These are phyloP conservation scores for Laspeyria flexula DNA, from an alignment of 2,888 invertebrate genomes.

Conservation along the genomic window DNA sequence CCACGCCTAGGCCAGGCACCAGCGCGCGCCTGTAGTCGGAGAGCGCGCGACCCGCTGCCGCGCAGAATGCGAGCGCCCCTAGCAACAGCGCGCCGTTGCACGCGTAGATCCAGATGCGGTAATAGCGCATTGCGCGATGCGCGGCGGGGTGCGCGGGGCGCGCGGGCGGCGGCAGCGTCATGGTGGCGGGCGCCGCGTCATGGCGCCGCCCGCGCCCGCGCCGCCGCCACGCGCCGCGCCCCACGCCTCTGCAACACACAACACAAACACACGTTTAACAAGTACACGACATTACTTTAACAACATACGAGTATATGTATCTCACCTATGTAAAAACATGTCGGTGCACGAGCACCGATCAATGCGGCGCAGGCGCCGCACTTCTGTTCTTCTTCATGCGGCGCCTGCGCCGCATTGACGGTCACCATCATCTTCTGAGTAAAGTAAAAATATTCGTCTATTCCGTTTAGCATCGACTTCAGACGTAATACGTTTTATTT, in stretches of 20 bases:
- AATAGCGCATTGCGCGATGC: constrained; percentile 90
- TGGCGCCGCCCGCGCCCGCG: constrained; percentile 85
- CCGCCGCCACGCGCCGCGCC: constrained; percentile 85
- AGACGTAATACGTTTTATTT: too few relatives aligned
- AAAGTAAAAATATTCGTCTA: too few relatives aligned
- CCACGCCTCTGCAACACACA: constrained; percentile 78
- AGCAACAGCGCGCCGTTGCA: constrained; percentile 95
- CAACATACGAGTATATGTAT: too few relatives aligned
- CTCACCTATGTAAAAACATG: too few relatives aligned
- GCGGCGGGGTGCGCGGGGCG: constrained; percentile 83
- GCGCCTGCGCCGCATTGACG: too few relatives aligned
- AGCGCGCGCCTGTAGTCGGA: constrained; percentile 90
- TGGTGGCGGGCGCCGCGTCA: constrained; percentile 85
- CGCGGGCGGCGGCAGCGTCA: constrained; percentile 87
- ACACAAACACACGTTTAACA: constrained; percentile 1
- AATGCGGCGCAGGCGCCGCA: too few relatives aligned
- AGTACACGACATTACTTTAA: too few relatives aligned
- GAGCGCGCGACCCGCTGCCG: constrained; percentile 90
- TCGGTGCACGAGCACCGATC: too few relatives aligned
- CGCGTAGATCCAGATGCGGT: constrained; percentile 96
- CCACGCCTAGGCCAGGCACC: constrained; percentile 90
- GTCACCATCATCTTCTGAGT: too few relatives aligned
- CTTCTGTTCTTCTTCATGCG: too few relatives aligned
- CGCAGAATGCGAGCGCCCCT: constrained; percentile 92
- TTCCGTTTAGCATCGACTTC: too few relatives aligned